Percentiles rank a stretch among this genome's conserved stretches.
Evolutionary conservation across 2,797 vertebrate genomes (phyloP).

Genomic region (Bradypodion pumilum): DNA sequence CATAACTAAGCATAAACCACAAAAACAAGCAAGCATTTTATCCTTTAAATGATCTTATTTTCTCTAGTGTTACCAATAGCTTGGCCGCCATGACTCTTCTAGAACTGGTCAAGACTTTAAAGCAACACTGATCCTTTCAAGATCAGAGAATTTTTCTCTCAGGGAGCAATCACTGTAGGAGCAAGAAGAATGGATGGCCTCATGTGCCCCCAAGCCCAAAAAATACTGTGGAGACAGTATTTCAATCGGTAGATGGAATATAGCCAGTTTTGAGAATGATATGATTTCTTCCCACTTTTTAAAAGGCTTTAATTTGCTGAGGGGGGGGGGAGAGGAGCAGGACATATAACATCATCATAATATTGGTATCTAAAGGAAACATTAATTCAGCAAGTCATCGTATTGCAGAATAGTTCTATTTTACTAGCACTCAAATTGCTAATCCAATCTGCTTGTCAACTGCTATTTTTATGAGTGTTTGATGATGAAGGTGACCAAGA

Average conservation of each 20-base stretch:
- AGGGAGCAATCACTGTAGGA: too few relatives aligned
- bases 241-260: neutral
- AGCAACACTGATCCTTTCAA: neutral
- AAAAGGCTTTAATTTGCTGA: neutral
- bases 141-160: neutral
- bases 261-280: neutral
- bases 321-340: neutral
- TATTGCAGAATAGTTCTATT: too few relatives aligned
- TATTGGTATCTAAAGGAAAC: neutral
- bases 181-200: neutral
- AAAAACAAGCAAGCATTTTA: neutral
- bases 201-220: neutral
- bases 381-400: too few relatives aligned
- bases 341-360: neutral
- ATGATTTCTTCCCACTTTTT: neutral
- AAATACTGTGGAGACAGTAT: neutral
- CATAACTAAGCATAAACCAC: neutral
- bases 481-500: neutral
- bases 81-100: neutral
- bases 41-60: neutral
- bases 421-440: neutral
- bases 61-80: neutral
- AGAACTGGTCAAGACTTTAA: neutral
- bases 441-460: neutral
- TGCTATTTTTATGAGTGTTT: neutral